Base-by-base conservation (phyloP, 1,140 invertebrate species). In the Berghia stephanieae region DNA sequence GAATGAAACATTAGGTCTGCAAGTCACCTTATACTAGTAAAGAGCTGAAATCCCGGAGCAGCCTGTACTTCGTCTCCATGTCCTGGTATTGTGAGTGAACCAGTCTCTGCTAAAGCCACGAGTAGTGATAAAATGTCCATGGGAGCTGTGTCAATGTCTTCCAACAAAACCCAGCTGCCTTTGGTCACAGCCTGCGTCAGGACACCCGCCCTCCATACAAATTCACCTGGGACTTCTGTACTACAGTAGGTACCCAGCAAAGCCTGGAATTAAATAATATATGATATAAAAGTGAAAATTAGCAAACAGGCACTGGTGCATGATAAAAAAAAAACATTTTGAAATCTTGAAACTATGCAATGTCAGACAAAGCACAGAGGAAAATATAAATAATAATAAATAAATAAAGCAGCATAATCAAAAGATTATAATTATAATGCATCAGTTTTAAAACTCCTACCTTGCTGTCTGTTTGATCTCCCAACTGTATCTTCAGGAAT, bases 391-490 rank as follows among this genome's bases (percentile, higher is more conserved):
- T 49, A 49, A 49, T 13, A 49, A 49, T n/a, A 63, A n/a, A 18
- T 27, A 63, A 18, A 63, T 31, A 63, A 18, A 63, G 31, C 18
- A n/a, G n/a, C n/a, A n/a, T n/a, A n/a, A n/a, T n/a, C 8, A 63
- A 18, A 63, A 63, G 31, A 63, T 18, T 18, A 63, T 13, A 63
- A 10, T 13, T 27, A 63, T n/a, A n/a, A n/a, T n/a, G n/a, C n/a
- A n/a, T n/a, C n/a, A n/a, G n/a, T n/a, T n/a, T n/a, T n/a, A n/a
- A 60, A 27, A 27, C 16, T 36, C 78, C 46, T 80, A 91, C 91
- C 90, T 98, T 96, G 68, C 96, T 95, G 88, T 99, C 98, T n/a
- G 96, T 97, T 90, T 99, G 96, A 91, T 99, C 97, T 3, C 97
- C 96, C 5, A 99, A 90, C 87, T 99, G 98, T 40, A 99, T 93